These are phyloP conservation scores for Conus canariensis DNA, from an alignment of 2,888 invertebrate species.

Conservation along the genomic window DNA sequence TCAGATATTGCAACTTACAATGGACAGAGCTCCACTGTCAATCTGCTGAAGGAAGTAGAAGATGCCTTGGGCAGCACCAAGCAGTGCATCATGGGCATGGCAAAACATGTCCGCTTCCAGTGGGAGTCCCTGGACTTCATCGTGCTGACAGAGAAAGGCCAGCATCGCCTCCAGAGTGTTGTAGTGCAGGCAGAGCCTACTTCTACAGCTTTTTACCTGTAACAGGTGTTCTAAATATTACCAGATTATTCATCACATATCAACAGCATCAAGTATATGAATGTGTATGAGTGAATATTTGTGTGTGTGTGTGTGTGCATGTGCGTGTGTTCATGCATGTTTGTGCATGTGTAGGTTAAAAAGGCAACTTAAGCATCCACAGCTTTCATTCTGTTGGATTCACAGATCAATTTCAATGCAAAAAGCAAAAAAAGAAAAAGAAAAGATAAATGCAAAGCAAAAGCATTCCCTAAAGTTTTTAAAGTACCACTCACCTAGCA, in stretches of 20 bases:
- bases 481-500: too few species aligned
- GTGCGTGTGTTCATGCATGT: background rate
- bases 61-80: background rate
- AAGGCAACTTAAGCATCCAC: too few species aligned
- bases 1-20: background rate
- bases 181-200: slow-evolving; percentile 15
- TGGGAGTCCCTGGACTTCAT: background rate
- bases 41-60: slow-evolving; percentile 23
- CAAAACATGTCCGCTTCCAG: background rate
- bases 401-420: too few species aligned
- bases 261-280: too few species aligned
- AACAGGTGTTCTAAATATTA: background rate
- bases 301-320: too few species aligned
- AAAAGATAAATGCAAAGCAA: too few species aligned
- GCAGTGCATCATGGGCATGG: slow-evolving; percentile 23
- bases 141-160: slow-evolving; percentile 10
- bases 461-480: too few species aligned
- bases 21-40: background rate
- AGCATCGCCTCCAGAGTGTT: slow-evolving; percentile 19
- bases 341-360: too few species aligned
- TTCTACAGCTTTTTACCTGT: background rate
- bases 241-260: background rate
- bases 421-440: too few species aligned
- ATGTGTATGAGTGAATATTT: too few species aligned
- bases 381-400: too few species aligned